Percentiles rank a stretch among this genome's conserved stretches.
Conservation (phyloP, 2,797 vertebrate genomes). For the Silurus aristotelis region DNA sequence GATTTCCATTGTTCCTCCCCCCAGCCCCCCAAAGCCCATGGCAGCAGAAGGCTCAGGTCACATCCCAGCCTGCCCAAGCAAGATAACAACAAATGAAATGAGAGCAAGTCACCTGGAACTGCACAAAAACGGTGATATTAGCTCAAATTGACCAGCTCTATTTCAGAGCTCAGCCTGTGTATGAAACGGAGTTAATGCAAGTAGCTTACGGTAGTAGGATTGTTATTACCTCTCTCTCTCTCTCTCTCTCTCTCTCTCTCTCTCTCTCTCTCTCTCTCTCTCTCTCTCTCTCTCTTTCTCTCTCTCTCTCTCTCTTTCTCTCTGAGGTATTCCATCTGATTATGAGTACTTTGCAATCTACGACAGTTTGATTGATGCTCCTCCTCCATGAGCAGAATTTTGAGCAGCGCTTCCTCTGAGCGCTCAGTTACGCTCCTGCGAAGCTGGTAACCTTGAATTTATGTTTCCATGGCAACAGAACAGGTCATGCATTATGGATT, state of each 20-base stretch:
- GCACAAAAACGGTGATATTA: conserved; percentile 46
- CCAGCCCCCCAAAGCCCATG: conserved; percentile 31
- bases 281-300: conserved; percentile 51
- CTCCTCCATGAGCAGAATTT: conserved; percentile 86
- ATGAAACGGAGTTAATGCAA: conserved; percentile 27
- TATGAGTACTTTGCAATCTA: conserved; percentile 80
- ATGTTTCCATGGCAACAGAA: conserved; percentile 88
- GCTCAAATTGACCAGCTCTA: conserved; percentile 54
- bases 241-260: conserved; percentile 20
- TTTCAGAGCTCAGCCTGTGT: conserved; percentile 45
- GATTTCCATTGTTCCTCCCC: conserved; percentile 58
- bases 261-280: conserved; percentile 19
- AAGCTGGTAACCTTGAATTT: conserved; percentile 93
- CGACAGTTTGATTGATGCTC: conserved; percentile 86
- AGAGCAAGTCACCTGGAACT: conserved; percentile 57
- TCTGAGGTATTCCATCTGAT: conserved; percentile 81
- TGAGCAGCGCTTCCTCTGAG: conserved; percentile 81
- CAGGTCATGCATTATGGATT: conserved; percentile 96
- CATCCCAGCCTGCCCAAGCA: conserved; percentile 59
- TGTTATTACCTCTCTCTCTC: conserved; percentile 50
- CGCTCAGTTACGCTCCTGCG: conserved; percentile 86
- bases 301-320: too few relatives aligned
- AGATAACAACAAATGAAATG: conserved; percentile 62
- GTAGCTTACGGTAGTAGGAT: neutral
- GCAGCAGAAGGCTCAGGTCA: conserved; percentile 57